Conservation (phyloP, 2,888 invertebrate genomes). For the Pharmacophagus antenor region DNA sequence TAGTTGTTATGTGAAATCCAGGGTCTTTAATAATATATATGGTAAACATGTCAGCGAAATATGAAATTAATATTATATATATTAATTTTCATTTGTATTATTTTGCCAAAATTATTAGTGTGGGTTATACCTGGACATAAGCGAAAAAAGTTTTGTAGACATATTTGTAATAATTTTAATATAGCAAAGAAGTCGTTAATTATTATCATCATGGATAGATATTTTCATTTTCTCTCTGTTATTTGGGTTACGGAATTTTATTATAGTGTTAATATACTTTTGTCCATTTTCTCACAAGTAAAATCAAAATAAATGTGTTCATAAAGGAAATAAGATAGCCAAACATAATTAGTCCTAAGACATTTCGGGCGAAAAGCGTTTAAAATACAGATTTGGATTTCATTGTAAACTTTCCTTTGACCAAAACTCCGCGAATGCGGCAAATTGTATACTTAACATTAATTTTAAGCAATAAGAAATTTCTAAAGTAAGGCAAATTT, state of each 20-base stretch:
- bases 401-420: slow-evolving; percentile 26
- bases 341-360: slow-evolving; percentile 30
- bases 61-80: too few species aligned
- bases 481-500: neutral
- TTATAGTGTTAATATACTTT: neutral
- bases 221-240: neutral
- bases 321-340: slow-evolving; percentile 20
- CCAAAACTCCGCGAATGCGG: slow-evolving; percentile 24
- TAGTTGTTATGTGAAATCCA: too few species aligned
- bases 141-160: too few species aligned
- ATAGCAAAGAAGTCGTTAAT: neutral
- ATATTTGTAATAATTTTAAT: neutral
- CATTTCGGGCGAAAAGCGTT: slow-evolving; percentile 24
- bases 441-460: slow-evolving; percentile 20
- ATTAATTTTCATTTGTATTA: too few species aligned
- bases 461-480: slow-evolving; percentile 4
- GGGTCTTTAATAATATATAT: too few species aligned
- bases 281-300: neutral
- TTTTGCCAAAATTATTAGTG: too few species aligned
- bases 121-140: too few species aligned
- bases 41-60: too few species aligned
- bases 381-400: slow-evolving; percentile 25
- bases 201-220: neutral
- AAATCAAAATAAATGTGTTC: slow-evolving; percentile 21
- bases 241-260: neutral